These are phyloP conservation scores for Liposcelis brunnea DNA, from an alignment of 2,888 invertebrate genomes.

Conservation along the genomic window DNA sequence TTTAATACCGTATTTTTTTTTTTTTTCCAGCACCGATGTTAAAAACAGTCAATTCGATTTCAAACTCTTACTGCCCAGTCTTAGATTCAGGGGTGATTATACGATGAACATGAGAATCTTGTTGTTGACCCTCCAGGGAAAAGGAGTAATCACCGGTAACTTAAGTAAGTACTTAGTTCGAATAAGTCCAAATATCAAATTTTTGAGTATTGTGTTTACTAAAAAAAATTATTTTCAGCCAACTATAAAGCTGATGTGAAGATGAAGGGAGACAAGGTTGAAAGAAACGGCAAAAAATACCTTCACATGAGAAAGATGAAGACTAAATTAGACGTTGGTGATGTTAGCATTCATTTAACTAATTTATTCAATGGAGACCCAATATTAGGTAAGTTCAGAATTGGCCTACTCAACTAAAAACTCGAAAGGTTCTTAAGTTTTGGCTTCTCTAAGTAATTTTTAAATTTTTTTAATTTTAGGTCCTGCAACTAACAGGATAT, in stretches of 20 bases:
- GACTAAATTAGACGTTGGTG: constrained; percentile 13
- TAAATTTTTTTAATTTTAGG: constrained; percentile 27
- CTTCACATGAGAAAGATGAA: constrained; percentile 11
- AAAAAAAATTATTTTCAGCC: constrained; percentile 9
- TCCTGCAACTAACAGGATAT: constrained; percentile 44
- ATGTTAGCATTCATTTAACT: constrained; percentile 10
- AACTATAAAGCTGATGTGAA: constrained; percentile 12
- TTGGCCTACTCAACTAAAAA: background rate
- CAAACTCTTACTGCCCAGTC: constrained; percentile 36
- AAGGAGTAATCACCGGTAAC: constrained; percentile 45
- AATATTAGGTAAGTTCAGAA: constrained; percentile 12
- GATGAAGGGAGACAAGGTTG: constrained; percentile 11
- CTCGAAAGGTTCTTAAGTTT: background rate
- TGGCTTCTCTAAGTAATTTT: no score
- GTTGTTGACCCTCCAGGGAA: constrained; percentile 40
- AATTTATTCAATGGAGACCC: constrained; percentile 14
- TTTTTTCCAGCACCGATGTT: constrained; percentile 37
- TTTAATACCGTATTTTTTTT: no score
- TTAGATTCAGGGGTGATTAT: constrained; percentile 47
- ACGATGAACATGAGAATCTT: constrained; percentile 48
- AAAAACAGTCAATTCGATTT: constrained; percentile 44
- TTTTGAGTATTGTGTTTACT: no score
- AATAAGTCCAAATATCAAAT: no score
- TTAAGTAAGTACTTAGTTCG: constrained; percentile 46
- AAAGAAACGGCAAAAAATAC: constrained; percentile 9